These are phyloP conservation scores for Oligia latruncula DNA, from an alignment of 2,888 invertebrate species.

Conservation along the genomic window DNA sequence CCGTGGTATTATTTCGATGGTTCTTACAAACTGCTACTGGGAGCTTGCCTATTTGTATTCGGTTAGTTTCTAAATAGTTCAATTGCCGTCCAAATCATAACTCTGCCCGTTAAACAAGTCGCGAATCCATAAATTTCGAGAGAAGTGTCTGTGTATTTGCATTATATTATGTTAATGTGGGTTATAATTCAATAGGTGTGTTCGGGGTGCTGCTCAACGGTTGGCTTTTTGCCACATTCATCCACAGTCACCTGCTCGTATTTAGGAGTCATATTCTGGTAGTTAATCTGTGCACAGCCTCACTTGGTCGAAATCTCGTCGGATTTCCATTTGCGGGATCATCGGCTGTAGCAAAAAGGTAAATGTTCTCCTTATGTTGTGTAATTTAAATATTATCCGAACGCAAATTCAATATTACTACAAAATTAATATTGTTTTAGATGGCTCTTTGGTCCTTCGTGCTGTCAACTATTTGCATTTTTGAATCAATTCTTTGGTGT, in stretches of 20 bases:
- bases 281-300: slow-evolving; percentile 88
- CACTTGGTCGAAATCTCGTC: slow-evolving; percentile 87
- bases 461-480: slow-evolving; percentile 90
- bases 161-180: slow-evolving; percentile 50
- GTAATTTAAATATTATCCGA: background rate
- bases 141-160: slow-evolving; percentile 27
- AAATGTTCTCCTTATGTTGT: slow-evolving; percentile 12
- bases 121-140: slow-evolving; percentile 32
- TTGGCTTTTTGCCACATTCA: slow-evolving; percentile 89
- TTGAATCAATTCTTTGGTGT: slow-evolving; percentile 89
- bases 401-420: background rate
- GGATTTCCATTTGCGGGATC: slow-evolving; percentile 89
- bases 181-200: slow-evolving; percentile 81
- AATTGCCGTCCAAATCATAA: slow-evolving; percentile 13
- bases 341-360: slow-evolving; percentile 89
- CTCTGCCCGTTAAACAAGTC: slow-evolving; percentile 6
- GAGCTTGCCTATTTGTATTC: slow-evolving; percentile 88
- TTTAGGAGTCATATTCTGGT: slow-evolving; percentile 89
- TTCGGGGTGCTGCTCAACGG: slow-evolving; percentile 89
- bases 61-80: slow-evolving; percentile 78
- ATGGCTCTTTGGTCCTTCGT: slow-evolving; percentile 89
- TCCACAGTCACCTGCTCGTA: slow-evolving; percentile 88
- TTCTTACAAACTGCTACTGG: slow-evolving; percentile 88
- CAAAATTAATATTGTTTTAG: slow-evolving; percentile 75
- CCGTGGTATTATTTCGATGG: slow-evolving; percentile 89